Conservation (phyloP, 2,888 invertebrate genomes). For the Leuctra nigra region DNA sequence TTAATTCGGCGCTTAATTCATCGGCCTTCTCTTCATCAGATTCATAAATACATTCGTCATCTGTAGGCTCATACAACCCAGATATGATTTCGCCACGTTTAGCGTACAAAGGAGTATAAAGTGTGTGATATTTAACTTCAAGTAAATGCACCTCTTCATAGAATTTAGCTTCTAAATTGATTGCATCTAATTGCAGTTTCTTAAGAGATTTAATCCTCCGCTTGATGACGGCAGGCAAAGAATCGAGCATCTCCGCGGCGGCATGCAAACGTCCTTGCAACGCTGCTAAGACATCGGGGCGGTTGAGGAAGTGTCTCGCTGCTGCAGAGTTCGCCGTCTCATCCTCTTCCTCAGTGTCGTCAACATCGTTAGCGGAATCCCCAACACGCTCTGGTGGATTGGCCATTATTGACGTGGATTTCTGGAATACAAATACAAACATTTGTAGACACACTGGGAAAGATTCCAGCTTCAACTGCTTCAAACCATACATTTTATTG, state of each 20-base stretch:
- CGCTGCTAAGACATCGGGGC: constrained; percentile 53
- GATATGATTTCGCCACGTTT: constrained; percentile 43
- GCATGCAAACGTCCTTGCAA: constrained; percentile 52
- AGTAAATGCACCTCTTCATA: constrained; percentile 90
- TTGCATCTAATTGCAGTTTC: constrained; percentile 75
- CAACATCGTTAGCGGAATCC: constrained; percentile 58
- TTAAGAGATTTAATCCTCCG: constrained; percentile 78
- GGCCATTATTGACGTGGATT: constrained; percentile 29
- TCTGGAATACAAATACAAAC: no score
- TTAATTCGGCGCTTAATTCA: constrained; percentile 48
- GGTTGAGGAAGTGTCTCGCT: constrained; percentile 43
- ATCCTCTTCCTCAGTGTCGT: constrained; percentile 59
- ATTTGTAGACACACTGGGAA: background rate
- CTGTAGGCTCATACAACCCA: constrained; percentile 79
- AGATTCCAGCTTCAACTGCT: background rate
- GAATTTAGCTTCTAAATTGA: constrained; percentile 85
- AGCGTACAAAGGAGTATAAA: constrained; percentile 71
- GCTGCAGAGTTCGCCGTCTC: constrained; percentile 40
- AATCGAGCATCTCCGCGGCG: constrained; percentile 51
- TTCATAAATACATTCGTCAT: constrained; percentile 83
- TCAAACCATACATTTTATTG: no score
- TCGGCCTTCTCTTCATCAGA: constrained; percentile 73
- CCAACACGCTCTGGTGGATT: constrained; percentile 51
- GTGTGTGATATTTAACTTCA: constrained; percentile 82
- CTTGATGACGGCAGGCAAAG: constrained; percentile 66